Evolutionary conservation across 2,888 invertebrate species (phyloP).

Genomic region (Drosophila quinaria): DNA sequence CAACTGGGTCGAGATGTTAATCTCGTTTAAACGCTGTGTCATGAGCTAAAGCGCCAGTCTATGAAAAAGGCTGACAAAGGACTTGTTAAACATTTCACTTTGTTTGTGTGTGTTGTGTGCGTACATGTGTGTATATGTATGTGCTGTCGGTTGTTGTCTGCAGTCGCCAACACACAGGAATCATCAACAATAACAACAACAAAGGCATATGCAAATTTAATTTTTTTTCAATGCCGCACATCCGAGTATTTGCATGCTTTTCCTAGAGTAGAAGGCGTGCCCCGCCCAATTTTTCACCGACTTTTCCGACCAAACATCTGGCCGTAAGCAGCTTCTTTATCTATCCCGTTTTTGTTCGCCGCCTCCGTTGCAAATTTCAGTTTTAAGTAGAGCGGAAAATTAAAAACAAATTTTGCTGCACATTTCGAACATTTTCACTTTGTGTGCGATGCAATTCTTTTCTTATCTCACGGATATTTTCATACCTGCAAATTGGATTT

Average conservation of each 20-base stretch:
- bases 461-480: constrained; percentile 4
- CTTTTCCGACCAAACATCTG: background rate
- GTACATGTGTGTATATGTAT: constrained; percentile 7
- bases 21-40: constrained; percentile 27
- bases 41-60: constrained; percentile 29
- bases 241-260: constrained; percentile 60
- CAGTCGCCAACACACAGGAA: constrained; percentile 35
- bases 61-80: constrained; percentile 58
- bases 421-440: constrained; percentile 56
- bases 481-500: constrained; percentile 38
- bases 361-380: constrained; percentile 67
- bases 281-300: background rate
- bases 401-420: constrained; percentile 78
- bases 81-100: constrained; percentile 39
- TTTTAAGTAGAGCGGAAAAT: constrained; percentile 80
- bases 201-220: constrained; percentile 78
- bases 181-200: constrained; percentile 34
- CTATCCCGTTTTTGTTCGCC: constrained; percentile 56
- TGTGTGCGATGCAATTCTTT: constrained; percentile 28
- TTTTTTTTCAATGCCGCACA: constrained; percentile 58
- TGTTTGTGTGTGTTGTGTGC: constrained; percentile 6
- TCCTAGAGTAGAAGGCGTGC: background rate
- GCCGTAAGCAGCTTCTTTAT: constrained; percentile 73
- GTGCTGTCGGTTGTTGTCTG: constrained; percentile 39
- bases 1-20: constrained; percentile 37